Conservation (phyloP, 1,140 invertebrate species). For the Mya arenaria region DNA sequence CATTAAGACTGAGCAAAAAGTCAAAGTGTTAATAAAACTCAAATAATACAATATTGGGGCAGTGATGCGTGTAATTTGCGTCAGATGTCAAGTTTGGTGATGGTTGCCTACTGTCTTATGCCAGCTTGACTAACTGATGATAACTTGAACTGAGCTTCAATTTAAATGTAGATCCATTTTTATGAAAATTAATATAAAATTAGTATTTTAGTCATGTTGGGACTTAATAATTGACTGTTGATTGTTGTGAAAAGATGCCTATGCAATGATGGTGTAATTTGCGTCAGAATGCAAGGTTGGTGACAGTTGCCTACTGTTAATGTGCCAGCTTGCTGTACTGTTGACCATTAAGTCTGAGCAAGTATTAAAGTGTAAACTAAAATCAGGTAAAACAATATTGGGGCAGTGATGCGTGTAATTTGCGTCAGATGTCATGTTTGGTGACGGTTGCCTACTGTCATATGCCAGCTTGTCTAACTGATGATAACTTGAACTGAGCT, state of each 20-base stretch:
- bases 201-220: too few species aligned
- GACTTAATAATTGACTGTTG: too few species aligned
- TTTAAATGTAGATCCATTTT: too few species aligned
- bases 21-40: neutral
- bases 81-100: slow-evolving; percentile 34
- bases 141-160: slow-evolving; percentile 20
- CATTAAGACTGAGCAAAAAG: neutral
- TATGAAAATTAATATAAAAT: too few species aligned
- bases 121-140: neutral
- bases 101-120: slow-evolving; percentile 50
- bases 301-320: slow-evolving; percentile 43
- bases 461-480: slow-evolving; percentile 7
- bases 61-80: slow-evolving; percentile 60
- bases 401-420: slow-evolving; percentile 53
- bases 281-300: slow-evolving; percentile 29
- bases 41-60: too few species aligned
- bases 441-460: slow-evolving; percentile 45
- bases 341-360: slow-evolving; percentile 22
- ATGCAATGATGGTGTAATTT: slow-evolving; percentile 58
- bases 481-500: too few species aligned
- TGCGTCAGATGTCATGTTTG: slow-evolving; percentile 36
- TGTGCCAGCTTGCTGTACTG: slow-evolving; percentile 3
- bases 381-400: too few species aligned
- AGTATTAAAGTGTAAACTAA: too few species aligned
- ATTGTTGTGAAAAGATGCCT: too few species aligned